A percentile compares a stretch with the other conserved stretches of the same genome.
Evolutionary conservation across 92 coral and sea anemone genomes (phyloP).

Genomic region (Palythoa grandis): DNA sequence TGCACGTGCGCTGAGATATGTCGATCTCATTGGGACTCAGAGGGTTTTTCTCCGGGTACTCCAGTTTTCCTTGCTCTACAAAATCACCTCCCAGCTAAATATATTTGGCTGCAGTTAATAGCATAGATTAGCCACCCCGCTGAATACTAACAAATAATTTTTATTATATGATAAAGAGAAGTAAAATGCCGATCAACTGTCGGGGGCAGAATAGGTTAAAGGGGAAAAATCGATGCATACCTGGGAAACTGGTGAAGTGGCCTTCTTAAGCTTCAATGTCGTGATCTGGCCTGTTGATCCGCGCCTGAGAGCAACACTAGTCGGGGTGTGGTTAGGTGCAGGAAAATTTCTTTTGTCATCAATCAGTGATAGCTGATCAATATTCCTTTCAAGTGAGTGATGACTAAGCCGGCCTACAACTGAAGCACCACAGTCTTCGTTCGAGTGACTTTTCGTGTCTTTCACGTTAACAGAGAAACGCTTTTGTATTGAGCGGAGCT

Average conservation of each 20-base stretch:
- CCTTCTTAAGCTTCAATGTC: background rate
- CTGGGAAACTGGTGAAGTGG: background rate
- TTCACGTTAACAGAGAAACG: background rate
- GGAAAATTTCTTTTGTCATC: background rate
- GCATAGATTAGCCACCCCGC: too few relatives aligned
- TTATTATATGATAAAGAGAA: too few relatives aligned
- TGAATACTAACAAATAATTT: too few relatives aligned
- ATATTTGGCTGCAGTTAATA: too few relatives aligned
- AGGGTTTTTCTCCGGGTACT: too few relatives aligned
- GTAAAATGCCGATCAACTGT: too few relatives aligned
- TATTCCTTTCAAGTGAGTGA: background rate
- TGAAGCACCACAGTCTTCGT: background rate
- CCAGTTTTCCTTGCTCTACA: background rate
- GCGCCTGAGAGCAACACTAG: background rate
- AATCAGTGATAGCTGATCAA: background rate
- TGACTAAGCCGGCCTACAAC: background rate
- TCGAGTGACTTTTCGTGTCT: background rate
- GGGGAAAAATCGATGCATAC: background rate
- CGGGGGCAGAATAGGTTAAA: too few relatives aligned
- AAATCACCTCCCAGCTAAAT: too few relatives aligned
- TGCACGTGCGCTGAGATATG: too few relatives aligned
- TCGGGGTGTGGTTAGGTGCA: background rate
- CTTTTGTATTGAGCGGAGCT: constrained; percentile 1
- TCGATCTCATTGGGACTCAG: too few relatives aligned
- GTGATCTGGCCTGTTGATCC: constrained; percentile 33